Evolutionary conservation across 2,888 invertebrate genomes (phyloP).

Genomic region (Eupithecia centaureata): DNA sequence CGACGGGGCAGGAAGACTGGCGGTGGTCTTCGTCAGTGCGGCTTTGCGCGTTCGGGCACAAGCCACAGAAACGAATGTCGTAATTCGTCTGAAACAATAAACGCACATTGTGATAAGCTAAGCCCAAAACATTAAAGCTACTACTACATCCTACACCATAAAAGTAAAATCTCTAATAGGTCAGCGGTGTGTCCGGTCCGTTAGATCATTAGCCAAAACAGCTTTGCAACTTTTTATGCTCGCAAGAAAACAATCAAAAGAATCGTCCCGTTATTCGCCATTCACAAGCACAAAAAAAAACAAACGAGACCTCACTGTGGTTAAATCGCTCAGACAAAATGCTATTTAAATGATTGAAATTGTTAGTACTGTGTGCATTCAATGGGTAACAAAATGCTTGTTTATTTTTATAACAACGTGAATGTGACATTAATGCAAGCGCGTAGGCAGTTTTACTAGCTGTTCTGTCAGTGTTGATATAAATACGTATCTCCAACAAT

Average conservation of each 20-base stretch:
- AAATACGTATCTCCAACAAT: slow-evolving; percentile 13
- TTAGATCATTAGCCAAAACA: slow-evolving; percentile 7
- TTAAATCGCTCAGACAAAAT: not conserved
- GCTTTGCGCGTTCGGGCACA: slow-evolving; percentile 71
- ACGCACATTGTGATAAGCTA: not conserved
- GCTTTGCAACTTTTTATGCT: slow-evolving; percentile 3
- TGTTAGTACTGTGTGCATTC: slow-evolving; percentile 2
- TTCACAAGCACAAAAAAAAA: slow-evolving; percentile 9
- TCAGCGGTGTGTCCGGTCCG: not conserved
- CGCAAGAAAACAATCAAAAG: slow-evolving; percentile 22
- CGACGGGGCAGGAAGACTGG: slow-evolving; percentile 63
- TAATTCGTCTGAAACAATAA: slow-evolving; percentile 79
- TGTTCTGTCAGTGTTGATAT: slow-evolving; percentile 4
- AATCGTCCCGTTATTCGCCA: slow-evolving; percentile 28
- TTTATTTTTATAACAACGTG: slow-evolving; percentile 16
- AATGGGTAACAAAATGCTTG: slow-evolving; percentile 1
- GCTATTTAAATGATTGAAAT: slow-evolving; percentile 5
- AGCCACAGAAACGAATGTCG: slow-evolving; percentile 72
- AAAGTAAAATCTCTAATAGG: slow-evolving; percentile 1
- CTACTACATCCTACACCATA: not conserved
- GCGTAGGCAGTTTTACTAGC: not conserved
- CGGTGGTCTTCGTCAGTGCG: slow-evolving; percentile 59
- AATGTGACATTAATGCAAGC: slow-evolving; percentile 10
- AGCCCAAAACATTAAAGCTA: not conserved
- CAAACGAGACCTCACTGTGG: not conserved